Percentiles rank a stretch among this genome's conserved stretches.
Conservation (phyloP, 2,113 vertebrate species). For the Oostethus manadensis region DNA sequence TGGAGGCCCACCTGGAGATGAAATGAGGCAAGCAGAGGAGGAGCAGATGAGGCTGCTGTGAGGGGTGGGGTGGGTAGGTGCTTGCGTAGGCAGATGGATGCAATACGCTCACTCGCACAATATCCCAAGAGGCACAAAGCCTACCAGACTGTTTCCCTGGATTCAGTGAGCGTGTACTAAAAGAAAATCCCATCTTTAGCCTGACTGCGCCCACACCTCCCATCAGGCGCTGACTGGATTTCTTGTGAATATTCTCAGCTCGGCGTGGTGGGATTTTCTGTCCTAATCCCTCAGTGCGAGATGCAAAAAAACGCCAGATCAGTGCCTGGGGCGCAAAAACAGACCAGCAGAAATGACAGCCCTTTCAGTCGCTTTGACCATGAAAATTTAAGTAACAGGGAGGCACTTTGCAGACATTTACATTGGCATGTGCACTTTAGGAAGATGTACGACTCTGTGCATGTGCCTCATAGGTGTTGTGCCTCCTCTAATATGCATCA, state of each 20-base stretch:
- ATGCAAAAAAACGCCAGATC: conserved; percentile 8
- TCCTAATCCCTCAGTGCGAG: conserved; percentile 39
- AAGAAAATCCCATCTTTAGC: conserved; percentile 59
- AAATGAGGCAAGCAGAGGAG: conserved; percentile 32
- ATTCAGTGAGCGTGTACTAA: conserved; percentile 45
- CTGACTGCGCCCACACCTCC: conserved; percentile 45
- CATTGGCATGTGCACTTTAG: conserved; percentile 42
- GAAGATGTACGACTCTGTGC: conserved; percentile 42
- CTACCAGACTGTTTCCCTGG: conserved; percentile 33
- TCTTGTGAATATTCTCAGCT: conserved; percentile 54
- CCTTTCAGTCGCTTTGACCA: conserved; percentile 25
- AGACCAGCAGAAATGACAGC: neutral
- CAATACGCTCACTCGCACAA: conserved; percentile 41
- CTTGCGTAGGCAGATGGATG: conserved; percentile 54
- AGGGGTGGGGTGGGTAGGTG: neutral
- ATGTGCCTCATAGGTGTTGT: conserved; percentile 14
- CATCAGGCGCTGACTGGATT: conserved; percentile 48
- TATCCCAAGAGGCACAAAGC: conserved; percentile 41
- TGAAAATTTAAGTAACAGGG: conserved; percentile 40
- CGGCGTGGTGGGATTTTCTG: conserved; percentile 47
- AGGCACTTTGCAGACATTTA: conserved; percentile 42
- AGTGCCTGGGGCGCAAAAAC: conserved; percentile 8
- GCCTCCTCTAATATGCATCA: conserved; percentile 26
- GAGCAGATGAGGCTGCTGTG: conserved; percentile 3
- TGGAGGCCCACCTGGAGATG: conserved; percentile 63